Evolutionary conservation across 1,140 invertebrate species (phyloP), one percentile per base, ranked within the genome.

Genomic region (Rhopalosiphum maidis): DNA sequence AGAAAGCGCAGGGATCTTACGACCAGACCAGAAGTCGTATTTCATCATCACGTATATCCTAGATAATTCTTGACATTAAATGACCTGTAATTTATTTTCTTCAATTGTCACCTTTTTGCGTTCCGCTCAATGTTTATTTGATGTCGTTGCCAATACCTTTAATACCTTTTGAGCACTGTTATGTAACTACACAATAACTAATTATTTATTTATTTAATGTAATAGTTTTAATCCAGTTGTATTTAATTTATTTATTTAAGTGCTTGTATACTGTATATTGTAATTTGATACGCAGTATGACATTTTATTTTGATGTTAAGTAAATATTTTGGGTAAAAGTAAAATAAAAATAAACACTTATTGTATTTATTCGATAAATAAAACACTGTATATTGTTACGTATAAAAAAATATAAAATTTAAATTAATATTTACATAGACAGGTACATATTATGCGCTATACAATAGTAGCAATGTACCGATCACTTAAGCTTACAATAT

Each of bases 1-100:
- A 95, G 96, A 94, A 96, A 95, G 94, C 95, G 96, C 54, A 94
- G 94, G n/a, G 89, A 92, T 15, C n/a, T 92, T 0, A 6, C 35
- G 9, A 15, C 35, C 2, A 55, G 91, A 77, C 93, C 90, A 30
- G 90, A 93, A 43, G 46, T 93, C 15, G 48, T 93, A 25, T 6
- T 86, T 35, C 82, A 51, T 43, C 91, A 85, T 54, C 91, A 86
- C 35, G 15, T 86, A 22, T 86, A 85, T 43, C 91, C 91, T 55
- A 93, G 91, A 93, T 93, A 93, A 93, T 37, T 91, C 0, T 48
- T 22, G 35, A 51, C 9, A 35, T 23, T 91, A 30, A 35, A 90
- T 23, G 9, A 60, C 51, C 54, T 23, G 37, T 60, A 90, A 55
- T 90, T 90, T 25, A 25, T 90, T 43, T 35, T 55, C 88, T 60